These are phyloP conservation scores for Glandiceps talaboti DNA, from an alignment of 53 echinoderm and acorn worm genomes.

Conservation along the genomic window DNA sequence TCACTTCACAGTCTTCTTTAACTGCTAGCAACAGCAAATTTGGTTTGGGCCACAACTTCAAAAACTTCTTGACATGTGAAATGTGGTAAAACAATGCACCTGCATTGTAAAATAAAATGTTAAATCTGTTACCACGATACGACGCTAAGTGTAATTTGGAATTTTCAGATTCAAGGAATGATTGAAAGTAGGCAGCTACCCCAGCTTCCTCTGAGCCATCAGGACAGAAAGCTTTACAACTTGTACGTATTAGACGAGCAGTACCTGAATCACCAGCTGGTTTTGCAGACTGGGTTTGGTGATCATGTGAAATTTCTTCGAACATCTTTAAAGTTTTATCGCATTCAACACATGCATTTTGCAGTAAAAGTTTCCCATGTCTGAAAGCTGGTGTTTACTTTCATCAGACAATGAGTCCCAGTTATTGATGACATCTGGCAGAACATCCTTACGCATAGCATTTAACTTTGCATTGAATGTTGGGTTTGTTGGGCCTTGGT, in stretches of 20 bases:
- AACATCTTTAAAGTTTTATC: constrained; percentile 34
- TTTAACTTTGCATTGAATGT: constrained; percentile 27
- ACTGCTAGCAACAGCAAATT: constrained; percentile 34
- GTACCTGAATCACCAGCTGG: neutral
- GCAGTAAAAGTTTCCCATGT: constrained; percentile 36
- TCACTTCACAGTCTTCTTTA: constrained; percentile 14
- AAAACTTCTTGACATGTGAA: constrained; percentile 19
- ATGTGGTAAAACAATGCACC: constrained; percentile 27
- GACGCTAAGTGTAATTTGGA: neutral
- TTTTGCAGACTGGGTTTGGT: neutral
- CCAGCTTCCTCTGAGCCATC: constrained; percentile 37
- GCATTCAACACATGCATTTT: constrained; percentile 42
- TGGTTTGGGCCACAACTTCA: constrained; percentile 13
- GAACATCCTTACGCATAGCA: constrained; percentile 9
- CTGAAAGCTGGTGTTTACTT: neutral
- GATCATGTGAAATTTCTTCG: constrained; percentile 6
- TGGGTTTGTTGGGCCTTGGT: constrained; percentile 53
- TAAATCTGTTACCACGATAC: neutral
- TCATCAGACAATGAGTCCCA: constrained; percentile 25
- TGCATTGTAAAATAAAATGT: neutral
- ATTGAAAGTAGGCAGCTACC: constrained; percentile 10
- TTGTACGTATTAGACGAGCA: constrained; percentile 19
- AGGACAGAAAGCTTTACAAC: constrained; percentile 13
- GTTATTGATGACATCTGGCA: constrained; percentile 28
- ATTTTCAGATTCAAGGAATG: constrained; percentile 5